Evolutionary conservation across 2,113 vertebrate genomes (phyloP).

Genomic region (Carettochelys insculpta): DNA sequence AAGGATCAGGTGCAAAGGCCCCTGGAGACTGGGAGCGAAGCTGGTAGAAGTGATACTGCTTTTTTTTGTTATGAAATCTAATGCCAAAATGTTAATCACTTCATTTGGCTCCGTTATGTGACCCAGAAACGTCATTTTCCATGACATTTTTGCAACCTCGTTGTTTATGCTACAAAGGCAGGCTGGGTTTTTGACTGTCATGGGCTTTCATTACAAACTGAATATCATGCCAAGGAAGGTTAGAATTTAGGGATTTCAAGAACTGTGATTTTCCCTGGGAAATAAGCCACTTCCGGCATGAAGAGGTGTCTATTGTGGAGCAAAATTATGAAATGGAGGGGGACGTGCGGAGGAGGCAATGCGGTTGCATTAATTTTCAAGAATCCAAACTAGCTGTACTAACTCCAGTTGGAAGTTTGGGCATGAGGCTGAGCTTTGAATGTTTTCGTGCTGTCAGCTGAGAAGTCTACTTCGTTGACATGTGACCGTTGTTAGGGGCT

Average conservation of each 20-base stretch:
- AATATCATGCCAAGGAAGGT: background rate
- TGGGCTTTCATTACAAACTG: background rate
- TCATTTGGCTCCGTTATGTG: conserved; percentile 37
- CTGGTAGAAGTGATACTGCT: background rate
- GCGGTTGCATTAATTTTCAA: background rate
- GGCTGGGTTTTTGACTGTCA: background rate
- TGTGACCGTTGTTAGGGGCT: background rate
- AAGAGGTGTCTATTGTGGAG: background rate
- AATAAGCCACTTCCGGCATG: background rate
- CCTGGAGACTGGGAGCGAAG: background rate
- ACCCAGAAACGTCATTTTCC: conserved; percentile 51
- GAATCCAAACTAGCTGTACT: fast-evolving
- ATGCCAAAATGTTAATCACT: background rate
- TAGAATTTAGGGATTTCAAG: background rate
- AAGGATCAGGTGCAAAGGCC: background rate
- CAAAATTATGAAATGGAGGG: background rate
- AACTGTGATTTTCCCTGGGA: background rate
- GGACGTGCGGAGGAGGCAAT: background rate
- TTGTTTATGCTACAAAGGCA: conserved; percentile 30
- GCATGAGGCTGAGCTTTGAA: background rate
- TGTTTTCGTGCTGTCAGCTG: background rate
- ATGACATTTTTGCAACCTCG: conserved; percentile 26
- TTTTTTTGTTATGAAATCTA: background rate
- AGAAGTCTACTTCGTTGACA: background rate
- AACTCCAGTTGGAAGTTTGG: background rate